These are phyloP conservation scores for Oscarella lobularis DNA, from an alignment of 37 sponge, comb jelly and placozoan genomes.

Conservation along the genomic window DNA sequence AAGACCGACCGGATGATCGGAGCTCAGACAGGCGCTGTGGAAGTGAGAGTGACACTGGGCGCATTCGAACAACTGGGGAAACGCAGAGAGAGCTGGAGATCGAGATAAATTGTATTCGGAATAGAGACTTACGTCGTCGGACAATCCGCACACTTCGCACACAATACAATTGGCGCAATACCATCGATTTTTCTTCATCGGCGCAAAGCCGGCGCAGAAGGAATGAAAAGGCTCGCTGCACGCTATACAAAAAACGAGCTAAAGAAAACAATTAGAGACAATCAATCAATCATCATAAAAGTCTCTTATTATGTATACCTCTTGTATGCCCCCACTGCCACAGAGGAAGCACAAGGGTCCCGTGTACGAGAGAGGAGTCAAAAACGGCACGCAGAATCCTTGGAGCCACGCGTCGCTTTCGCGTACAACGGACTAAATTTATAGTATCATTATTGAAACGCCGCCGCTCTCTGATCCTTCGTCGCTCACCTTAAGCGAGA, in stretches of 20 bases:
- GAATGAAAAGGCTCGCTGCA: slow-evolving; percentile 1
- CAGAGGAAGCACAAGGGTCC: neutral
- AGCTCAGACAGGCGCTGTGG: neutral
- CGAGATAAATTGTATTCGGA: neutral
- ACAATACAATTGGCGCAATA: neutral
- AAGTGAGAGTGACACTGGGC: neutral
- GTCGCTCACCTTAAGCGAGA: neutral
- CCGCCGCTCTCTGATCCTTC: too few relatives aligned
- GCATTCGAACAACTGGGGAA: neutral
- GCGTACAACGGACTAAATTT: neutral
- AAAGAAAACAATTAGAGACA: neutral
- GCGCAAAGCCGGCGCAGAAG: neutral
- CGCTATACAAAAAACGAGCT: neutral
- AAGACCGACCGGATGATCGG: neutral
- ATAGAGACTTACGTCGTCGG: neutral
- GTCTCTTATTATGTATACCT: neutral
- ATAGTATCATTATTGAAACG: too few relatives aligned
- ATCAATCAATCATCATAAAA: neutral
- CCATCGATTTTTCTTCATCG: neutral
- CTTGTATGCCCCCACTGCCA: neutral
- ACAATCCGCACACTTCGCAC: neutral
- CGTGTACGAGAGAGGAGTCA: neutral
- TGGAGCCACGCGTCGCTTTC: neutral
- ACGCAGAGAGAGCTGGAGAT: too few relatives aligned
- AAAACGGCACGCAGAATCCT: neutral